phyloP scores from a whole-genome alignment of 2,113 vertebrate genomes.

The Gymnogyps californianus region DNA sequence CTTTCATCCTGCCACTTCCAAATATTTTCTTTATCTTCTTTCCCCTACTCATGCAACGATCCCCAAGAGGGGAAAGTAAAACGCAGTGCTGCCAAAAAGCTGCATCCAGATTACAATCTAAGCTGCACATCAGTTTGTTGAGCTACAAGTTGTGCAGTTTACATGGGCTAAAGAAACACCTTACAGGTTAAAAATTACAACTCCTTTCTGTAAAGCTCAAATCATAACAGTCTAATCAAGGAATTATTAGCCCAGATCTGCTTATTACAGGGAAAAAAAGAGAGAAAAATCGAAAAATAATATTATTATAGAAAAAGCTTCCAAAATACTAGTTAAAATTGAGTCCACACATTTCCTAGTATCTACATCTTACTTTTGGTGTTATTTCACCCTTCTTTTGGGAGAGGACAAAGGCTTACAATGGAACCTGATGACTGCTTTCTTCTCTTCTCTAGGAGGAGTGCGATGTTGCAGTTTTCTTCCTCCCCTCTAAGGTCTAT shows the following conservation, averaged over 20 bases:
- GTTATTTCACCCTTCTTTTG: neutral
- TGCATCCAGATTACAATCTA: neutral
- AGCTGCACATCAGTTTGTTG: neutral
- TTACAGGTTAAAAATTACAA: neutral
- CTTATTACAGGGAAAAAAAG: neutral
- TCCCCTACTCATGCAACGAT: neutral
- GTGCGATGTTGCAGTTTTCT: neutral
- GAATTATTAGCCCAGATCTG: neutral
- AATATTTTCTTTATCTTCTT: neutral
- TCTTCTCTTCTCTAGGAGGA: neutral
- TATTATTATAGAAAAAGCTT: neutral
- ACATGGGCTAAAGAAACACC: neutral
- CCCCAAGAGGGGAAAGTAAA: neutral
- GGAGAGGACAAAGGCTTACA: neutral
- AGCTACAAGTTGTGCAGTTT: neutral
- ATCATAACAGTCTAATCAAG: neutral
- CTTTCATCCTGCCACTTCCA: neutral
- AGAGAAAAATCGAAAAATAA: neutral
- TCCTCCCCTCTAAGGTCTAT: neutral
- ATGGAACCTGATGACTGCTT: neutral
- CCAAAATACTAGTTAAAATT: neutral
- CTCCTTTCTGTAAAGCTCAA: neutral
- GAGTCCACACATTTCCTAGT: neutral
- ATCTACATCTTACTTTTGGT: neutral
- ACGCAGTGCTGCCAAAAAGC: neutral